Conservation (phyloP, 2,113 vertebrate species). For the Cyanoliseus patagonus region DNA sequence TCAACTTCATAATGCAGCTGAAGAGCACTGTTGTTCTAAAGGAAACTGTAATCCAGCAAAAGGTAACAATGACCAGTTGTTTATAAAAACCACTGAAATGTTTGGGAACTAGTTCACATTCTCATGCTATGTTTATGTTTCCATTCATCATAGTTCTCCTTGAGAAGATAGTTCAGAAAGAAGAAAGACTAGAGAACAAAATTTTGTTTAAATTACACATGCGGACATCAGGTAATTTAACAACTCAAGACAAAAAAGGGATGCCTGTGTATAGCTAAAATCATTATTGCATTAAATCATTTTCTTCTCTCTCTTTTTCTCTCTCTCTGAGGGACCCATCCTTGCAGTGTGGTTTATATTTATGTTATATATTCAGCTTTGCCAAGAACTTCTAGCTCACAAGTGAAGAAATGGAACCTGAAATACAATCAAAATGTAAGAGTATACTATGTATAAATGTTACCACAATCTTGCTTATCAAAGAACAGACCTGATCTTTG, state of each 20-base stretch:
- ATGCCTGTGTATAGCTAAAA: constrained; percentile 70
- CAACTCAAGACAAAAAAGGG: constrained; percentile 72
- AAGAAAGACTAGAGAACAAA: constrained; percentile 72
- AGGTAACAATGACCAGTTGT: constrained; percentile 79
- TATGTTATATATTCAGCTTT: constrained; percentile 36
- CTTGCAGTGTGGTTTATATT: constrained; percentile 20
- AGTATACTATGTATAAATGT: not conserved
- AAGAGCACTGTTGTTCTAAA: constrained; percentile 64
- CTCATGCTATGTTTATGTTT: constrained; percentile 78
- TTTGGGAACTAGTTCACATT: constrained; percentile 81
- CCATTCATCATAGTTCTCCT: constrained; percentile 79
- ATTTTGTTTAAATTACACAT: constrained; percentile 78
- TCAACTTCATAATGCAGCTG: constrained; percentile 62
- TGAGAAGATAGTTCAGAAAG: constrained; percentile 75
- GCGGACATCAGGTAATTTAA: constrained; percentile 77
- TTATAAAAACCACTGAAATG: constrained; percentile 79
- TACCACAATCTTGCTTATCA: not conserved
- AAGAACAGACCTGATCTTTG: not conserved
- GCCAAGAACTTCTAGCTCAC: constrained; percentile 39
- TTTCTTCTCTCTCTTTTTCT: constrained; percentile 23
- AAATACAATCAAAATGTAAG: not conserved
- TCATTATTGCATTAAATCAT: constrained; percentile 73
- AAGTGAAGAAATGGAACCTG: not conserved
- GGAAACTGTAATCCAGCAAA: constrained; percentile 65
- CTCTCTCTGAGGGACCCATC: not conserved